Base-by-base conservation (phyloP, 2,888 invertebrate genomes). In the Lissocephala sabroskyi region DNA sequence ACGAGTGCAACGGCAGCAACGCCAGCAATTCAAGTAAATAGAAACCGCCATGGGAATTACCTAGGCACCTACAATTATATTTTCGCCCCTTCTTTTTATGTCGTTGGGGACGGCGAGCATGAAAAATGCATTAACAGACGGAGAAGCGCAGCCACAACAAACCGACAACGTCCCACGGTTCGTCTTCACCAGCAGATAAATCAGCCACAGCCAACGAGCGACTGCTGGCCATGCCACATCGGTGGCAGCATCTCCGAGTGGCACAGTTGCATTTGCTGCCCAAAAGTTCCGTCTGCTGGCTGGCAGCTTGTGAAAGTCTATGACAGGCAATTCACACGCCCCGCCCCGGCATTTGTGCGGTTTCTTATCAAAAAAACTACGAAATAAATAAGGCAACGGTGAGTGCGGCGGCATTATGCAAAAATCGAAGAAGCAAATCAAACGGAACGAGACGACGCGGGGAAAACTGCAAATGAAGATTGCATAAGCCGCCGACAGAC, bases 321-420 rank as follows among this genome's bases (percentile, higher is more conserved):
- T 42, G 42, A 30, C 23, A 23, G 23, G 3, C 23, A 23, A 7
- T 42, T 42, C 42, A 32, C 42, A 42, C 32, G 33, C 42, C 42
- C 42, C 18, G 18, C 29, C 10, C 30, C 5, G 10, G 9, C 30
- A 30, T n/a, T n/a, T 30, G 3, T 30, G 3, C 7, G 3, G 3
- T 23, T 5, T 23, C 23, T 23, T 23, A 23, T 23, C 23, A 5
- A 23, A 23, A 23, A 23, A 23, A 10, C 10, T 30, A 30, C 10
- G 32, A 30, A 23, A 23, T 23, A 23, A 23, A 23, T 5, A 23
- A n/a, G n/a, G n/a, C n/a, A n/a, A n/a, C n/a, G n/a, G n/a, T n/a
- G n/a, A n/a, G n/a, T n/a, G n/a, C n/a, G n/a, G n/a, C n/a, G n/a
- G n/a, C n/a, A n/a, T n/a, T n/a, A 35, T 3, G 7, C 5, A 35